Evolutionary conservation across 2,888 invertebrate species (phyloP), one percentile per base, ranked within the genome.

Genomic region (Lasioglossum oenotherae): DNA sequence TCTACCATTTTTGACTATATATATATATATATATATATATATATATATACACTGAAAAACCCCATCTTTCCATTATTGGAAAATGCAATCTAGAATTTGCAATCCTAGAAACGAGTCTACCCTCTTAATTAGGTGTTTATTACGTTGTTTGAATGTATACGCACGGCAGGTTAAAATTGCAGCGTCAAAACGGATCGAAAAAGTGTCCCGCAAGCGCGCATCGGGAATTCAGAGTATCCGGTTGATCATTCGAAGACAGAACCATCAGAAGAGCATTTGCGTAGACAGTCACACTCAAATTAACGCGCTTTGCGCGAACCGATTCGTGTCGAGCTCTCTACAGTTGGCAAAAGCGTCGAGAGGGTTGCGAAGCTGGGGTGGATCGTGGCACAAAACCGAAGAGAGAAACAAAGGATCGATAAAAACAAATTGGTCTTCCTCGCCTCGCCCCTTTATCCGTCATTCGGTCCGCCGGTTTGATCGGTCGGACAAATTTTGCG

Each of bases 201-300:
- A 64, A 64, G 2, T 31, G 31, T 16, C 5, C 16, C 6, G 0
- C 0, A 14, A 27, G 6, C 5, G 60, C 27, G 27, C 1, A 27
- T 14, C 27, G 14, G 14, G 5, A 31, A 64, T 64, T 31, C 53
- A 67, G 46, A 78, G 85, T 85, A 83, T 82, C 89, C 81, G 80
- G 86, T 86, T 83, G 89, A 85, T 78, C 86, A 84, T 89, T 87
- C 83, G 80, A 57, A 80, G 89, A 77, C 57, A 83, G 79, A 85
- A 81, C 87, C 80, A 46, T 53, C 49, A 83, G 85, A 84, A 84
- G 89, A 90, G 91, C 67, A 92, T 92, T 92, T 87, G 88, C 87
- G 87, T 80, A 90, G 92, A 92, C 92, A 92, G 92, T 92, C 90
- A 91, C 90, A 90, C 88, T 92, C 89, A 92, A 92, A 92, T 92